These are phyloP conservation scores for Exaiptasia diaphana DNA, from an alignment of 64 coral and sea anemone species.

Conservation along the genomic window DNA sequence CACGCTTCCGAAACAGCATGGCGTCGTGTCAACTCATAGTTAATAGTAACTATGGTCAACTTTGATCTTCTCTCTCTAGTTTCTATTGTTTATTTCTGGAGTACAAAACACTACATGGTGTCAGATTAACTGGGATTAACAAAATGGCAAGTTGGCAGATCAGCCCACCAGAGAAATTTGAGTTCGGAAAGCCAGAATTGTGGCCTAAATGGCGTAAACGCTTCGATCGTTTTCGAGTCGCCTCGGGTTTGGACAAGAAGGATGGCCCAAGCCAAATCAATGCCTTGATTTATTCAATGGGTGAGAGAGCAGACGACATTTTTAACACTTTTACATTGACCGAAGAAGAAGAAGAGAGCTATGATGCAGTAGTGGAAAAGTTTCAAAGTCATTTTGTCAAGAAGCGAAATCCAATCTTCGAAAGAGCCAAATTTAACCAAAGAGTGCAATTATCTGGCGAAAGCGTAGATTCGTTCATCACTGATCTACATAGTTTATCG, in stretches of 20 bases:
- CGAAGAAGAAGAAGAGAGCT: neutral
- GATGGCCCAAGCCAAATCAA: slow-evolving; percentile 19
- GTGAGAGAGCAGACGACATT: slow-evolving; percentile 38
- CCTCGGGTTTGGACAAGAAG: neutral
- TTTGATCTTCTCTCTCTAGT: neutral
- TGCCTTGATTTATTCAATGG: slow-evolving; percentile 26
- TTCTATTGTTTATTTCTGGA: neutral
- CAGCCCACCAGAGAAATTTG: slow-evolving; percentile 24
- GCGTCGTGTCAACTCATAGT: too few relatives aligned
- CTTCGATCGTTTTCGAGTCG: slow-evolving; percentile 24
- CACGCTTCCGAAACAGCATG: too few relatives aligned
- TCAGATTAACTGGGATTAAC: neutral
- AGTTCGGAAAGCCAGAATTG: slow-evolving; percentile 20
- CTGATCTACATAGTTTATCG: neutral
- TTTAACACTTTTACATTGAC: neutral
- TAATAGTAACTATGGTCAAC: too few relatives aligned
- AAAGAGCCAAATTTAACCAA: slow-evolving; percentile 21
- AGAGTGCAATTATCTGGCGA: neutral
- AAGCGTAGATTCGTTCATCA: slow-evolving; percentile 13
- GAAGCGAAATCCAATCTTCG: slow-evolving; percentile 7
- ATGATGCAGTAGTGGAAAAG: neutral
- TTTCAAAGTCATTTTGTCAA: slow-evolving; percentile 26
- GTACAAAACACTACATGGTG: slow-evolving; percentile 34
- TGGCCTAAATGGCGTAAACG: slow-evolving; percentile 33
- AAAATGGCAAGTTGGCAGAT: slow-evolving; percentile 28